Percentiles rank a stretch among this genome's conserved stretches.
Evolutionary conservation across 2,888 invertebrate species (phyloP).

Genomic region (Conistra vaccinii): DNA sequence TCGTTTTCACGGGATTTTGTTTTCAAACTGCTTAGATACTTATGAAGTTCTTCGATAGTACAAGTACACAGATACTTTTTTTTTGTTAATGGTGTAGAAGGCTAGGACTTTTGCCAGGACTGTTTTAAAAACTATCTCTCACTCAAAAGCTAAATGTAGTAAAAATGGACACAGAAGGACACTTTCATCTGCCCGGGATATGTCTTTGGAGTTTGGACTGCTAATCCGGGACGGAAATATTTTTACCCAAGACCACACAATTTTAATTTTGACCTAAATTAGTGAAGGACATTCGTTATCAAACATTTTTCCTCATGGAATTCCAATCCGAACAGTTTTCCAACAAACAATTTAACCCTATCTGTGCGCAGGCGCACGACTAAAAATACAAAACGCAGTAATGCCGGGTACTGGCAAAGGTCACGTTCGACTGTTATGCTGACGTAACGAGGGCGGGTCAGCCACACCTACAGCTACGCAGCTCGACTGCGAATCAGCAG

Average conservation of each 20-base stretch:
- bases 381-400: slow-evolving; percentile 23
- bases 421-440: slow-evolving; percentile 39
- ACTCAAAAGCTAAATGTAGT: not conserved
- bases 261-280: not conserved
- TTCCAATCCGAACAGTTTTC: not conserved
- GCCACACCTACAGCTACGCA: slow-evolving; percentile 63
- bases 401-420: slow-evolving; percentile 42
- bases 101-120: not conserved
- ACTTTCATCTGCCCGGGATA: not conserved
- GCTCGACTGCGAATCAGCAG: slow-evolving; percentile 47
- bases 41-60: too few species aligned
- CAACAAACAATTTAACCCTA: slow-evolving; percentile 6
- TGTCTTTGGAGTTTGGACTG: too few species aligned
- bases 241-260: not conserved
- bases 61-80: not conserved
- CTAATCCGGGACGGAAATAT: not conserved
- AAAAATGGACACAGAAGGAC: not conserved
- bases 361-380: not conserved
- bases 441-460: slow-evolving; percentile 65
- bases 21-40: too few species aligned
- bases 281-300: not conserved
- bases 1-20: too few species aligned
- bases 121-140: not conserved
- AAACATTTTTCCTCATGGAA: slow-evolving; percentile 2
- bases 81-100: not conserved